Percentiles rank a stretch among this genome's conserved stretches.
These are phyloP conservation scores for Yasuhikotakia modesta DNA, from an alignment of 2,797 vertebrate species.

Conservation along the genomic window DNA sequence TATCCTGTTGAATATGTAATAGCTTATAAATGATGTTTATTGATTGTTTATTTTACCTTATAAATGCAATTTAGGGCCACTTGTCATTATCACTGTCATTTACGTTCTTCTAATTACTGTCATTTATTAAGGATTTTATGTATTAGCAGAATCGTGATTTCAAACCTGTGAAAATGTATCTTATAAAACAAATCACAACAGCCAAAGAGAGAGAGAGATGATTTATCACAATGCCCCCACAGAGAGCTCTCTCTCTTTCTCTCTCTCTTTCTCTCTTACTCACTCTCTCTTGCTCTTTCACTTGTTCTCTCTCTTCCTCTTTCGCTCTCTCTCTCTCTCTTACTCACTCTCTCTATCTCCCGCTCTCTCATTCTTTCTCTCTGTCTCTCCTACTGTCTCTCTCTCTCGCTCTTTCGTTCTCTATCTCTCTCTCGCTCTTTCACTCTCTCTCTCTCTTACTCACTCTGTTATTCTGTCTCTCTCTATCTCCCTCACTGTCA, in stretches of 20 bases:
- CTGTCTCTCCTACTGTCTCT: not conserved
- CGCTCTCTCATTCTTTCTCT: too few relatives aligned
- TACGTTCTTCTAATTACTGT: not conserved
- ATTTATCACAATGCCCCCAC: constrained; percentile 50
- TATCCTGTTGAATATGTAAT: too few relatives aligned
- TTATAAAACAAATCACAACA: constrained; percentile 39
- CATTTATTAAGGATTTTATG: not conserved
- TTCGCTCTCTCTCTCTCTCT: constrained; percentile 14
- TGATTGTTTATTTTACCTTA: too few relatives aligned
- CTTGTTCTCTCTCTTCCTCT: constrained; percentile 17
- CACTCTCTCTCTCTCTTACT: not conserved
- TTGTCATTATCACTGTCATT: not conserved
- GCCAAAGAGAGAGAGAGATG: constrained; percentile 29
- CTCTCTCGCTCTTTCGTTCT: constrained; percentile 23
- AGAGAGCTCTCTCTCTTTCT: not conserved
- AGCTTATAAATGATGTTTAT: not conserved
- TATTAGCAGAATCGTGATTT: not conserved
- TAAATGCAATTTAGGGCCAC: not conserved
- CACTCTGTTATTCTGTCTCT: constrained; percentile 25
- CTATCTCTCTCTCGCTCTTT: constrained; percentile 9
- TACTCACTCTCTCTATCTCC: too few relatives aligned
- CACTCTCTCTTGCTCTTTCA: constrained; percentile 15
- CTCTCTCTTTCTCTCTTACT: not conserved
- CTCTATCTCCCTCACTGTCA: constrained; percentile 18
- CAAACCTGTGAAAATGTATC: constrained; percentile 17